Conservation (phyloP, 2,888 invertebrate species). For the Zaprionus obscuricornis region DNA sequence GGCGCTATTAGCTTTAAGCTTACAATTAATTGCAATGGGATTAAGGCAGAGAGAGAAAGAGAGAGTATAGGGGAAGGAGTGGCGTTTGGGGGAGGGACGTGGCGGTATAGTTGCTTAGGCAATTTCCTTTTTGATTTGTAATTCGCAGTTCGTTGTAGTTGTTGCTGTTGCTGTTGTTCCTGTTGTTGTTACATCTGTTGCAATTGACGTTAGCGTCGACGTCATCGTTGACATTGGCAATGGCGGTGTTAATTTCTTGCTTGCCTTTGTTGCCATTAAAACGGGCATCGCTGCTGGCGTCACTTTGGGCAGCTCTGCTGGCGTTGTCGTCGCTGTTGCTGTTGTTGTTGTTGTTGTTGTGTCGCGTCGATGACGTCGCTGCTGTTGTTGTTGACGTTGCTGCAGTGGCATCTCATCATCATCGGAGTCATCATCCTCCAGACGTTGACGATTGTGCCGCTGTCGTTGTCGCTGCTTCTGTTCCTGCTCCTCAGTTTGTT, state of each 20-base stretch:
- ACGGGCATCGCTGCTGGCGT: constrained; percentile 28
- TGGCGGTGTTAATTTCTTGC: constrained; percentile 79
- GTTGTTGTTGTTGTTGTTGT: constrained; percentile 1
- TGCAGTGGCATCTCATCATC: constrained; percentile 57
- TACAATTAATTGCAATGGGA: constrained; percentile 43
- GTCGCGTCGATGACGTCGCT: constrained; percentile 26
- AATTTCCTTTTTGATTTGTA: constrained; percentile 80
- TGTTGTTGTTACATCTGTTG: constrained; percentile 13
- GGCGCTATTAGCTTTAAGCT: constrained; percentile 39
- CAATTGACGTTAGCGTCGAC: constrained; percentile 5
- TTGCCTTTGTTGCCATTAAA: constrained; percentile 77
- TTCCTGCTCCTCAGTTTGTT: constrained; percentile 2
- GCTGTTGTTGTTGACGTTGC: constrained; percentile 43
- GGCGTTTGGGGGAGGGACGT: background rate
- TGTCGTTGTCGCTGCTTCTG: constrained; percentile 17
- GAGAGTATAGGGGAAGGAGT: background rate
- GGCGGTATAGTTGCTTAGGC: constrained; percentile 49
- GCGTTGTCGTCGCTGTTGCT: background rate
- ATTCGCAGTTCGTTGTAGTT: constrained; percentile 79
- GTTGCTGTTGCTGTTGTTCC: constrained; percentile 27
- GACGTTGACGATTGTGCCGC: constrained; percentile 26
- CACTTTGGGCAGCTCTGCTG: constrained; percentile 7
- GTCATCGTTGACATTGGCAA: constrained; percentile 43
- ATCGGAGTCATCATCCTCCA: constrained; percentile 34
- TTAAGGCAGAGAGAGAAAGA: too few relatives aligned